Evolutionary conservation across 2,113 vertebrate genomes (phyloP).

Genomic region (Neodon shergylaensis): DNA sequence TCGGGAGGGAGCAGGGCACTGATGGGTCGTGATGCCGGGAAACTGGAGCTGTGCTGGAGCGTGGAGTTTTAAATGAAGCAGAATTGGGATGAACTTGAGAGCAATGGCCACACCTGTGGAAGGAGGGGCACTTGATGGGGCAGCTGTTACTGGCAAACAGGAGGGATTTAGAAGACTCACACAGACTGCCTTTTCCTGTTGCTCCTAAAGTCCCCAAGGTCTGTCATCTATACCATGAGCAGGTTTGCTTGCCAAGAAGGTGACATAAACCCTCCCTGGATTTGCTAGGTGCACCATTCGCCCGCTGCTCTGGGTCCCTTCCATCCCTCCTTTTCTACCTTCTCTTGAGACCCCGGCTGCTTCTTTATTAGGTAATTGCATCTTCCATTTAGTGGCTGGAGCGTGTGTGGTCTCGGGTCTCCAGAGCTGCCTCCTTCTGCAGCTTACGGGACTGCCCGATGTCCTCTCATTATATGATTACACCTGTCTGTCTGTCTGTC

Average conservation of each 20-base stretch:
- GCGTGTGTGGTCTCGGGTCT: not conserved
- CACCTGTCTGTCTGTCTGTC: not conserved
- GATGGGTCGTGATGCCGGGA: not conserved
- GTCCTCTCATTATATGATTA: not conserved
- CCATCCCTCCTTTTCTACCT: not conserved
- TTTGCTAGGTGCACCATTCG: not conserved
- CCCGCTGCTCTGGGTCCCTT: not conserved
- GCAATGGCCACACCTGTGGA: no score
- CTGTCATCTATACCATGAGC: not conserved
- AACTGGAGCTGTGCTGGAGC: not conserved
- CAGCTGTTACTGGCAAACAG: not conserved
- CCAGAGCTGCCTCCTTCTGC: not conserved
- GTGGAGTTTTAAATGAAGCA: not conserved
- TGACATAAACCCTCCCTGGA: not conserved
- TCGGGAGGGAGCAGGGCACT: not conserved
- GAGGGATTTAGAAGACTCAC: not conserved
- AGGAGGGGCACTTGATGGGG: not conserved
- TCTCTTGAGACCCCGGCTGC: not conserved
- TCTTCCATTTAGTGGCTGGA: constrained; percentile 1
- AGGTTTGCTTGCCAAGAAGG: constrained; percentile 8
- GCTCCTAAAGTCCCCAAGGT: not conserved
- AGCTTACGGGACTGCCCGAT: not conserved
- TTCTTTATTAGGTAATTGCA: not conserved
- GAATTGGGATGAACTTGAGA: not conserved
- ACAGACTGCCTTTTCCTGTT: not conserved